Percentiles rank a stretch among this genome's conserved stretches.
Conservation (phyloP, 2,113 vertebrate genomes). For the Ceuthmochares aereus region DNA sequence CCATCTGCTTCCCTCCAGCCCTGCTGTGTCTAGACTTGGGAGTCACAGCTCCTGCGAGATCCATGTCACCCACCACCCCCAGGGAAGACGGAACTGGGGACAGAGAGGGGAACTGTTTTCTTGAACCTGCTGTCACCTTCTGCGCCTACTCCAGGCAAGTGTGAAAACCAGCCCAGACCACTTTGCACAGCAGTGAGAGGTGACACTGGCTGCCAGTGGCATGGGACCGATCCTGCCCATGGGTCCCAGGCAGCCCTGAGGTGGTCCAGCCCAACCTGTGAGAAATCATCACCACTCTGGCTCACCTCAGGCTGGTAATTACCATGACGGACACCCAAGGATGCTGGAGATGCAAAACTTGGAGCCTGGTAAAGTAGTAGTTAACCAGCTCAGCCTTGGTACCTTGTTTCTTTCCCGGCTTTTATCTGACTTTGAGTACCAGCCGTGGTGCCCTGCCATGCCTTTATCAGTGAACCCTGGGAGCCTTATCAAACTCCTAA, state of each 20-base stretch:
- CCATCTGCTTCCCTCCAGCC: slow-evolving; percentile 9
- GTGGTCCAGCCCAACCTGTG: background rate
- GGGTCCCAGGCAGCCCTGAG: background rate
- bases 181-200: fast-evolving
- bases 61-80: fast-evolving
- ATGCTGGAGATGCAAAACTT: background rate
- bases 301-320: too few species aligned
- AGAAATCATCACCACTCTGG: background rate
- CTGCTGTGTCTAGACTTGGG: background rate
- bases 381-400: background rate
- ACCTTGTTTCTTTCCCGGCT: background rate
- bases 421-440: background rate
- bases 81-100: background rate
- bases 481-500: background rate
- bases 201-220: background rate
- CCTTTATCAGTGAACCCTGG: fast-evolving
- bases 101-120: background rate
- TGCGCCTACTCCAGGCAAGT: too few species aligned
- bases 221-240: fast-evolving
- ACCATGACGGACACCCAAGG: background rate
- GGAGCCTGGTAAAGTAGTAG: background rate
- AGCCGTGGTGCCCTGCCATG: background rate
- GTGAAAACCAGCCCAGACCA: background rate
- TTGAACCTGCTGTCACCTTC: background rate
- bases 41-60: background rate